Evolutionary conservation across 2,113 vertebrate genomes (phyloP), one percentile per base, ranked within the genome.

Genomic region (Megaceryle maxima): DNA sequence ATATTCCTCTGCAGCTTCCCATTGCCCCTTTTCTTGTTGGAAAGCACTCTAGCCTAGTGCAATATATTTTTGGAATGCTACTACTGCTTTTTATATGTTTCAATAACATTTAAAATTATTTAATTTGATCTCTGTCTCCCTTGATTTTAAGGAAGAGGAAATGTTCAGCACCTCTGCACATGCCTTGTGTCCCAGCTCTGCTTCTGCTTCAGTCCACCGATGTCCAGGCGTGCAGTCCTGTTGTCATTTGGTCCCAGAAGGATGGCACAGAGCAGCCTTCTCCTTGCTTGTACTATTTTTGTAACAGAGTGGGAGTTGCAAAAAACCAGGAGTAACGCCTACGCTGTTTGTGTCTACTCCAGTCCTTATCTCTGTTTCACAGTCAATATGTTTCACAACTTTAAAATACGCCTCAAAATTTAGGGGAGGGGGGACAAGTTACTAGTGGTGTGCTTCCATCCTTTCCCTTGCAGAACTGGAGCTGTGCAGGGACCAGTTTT

Each of bases 331-430:
- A 95, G 93, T 90, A 64, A 96, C n/a, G 37, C 93, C 95, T 84
- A 75, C 81, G 1, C 83, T 95, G 87, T 96, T 96, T 92, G 94
- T 78, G 88, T 96, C 77, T 94, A 35, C 95, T 92, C 93, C 53
- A 28, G 56, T 39, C 60, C 88, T 96, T 87, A 70, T 88, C 96
- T 90, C 67, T 74, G 3, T 81, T 90, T 92, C 80, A 53, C 90
- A 94, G 92, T 68, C 92, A 86, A 3, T 77, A 62, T 78, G 85
- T 83, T 96, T 90, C 68, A 64, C 81, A 95, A 92, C 83, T 91
- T 83, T 64, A 56, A 94, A 94, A 92, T 64, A 84, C 14, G 35
- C 60, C 53, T 68, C 57, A 43, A 31, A 93, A 81, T 33, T 74
- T 44, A 18, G 59, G 8, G 20, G 24, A 6, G 15, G 13, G 13